Percentiles rank a stretch among this genome's conserved stretches.
phyloP scores from a whole-genome alignment of 2,888 invertebrate genomes.

The Mythimna loreyi region DNA sequence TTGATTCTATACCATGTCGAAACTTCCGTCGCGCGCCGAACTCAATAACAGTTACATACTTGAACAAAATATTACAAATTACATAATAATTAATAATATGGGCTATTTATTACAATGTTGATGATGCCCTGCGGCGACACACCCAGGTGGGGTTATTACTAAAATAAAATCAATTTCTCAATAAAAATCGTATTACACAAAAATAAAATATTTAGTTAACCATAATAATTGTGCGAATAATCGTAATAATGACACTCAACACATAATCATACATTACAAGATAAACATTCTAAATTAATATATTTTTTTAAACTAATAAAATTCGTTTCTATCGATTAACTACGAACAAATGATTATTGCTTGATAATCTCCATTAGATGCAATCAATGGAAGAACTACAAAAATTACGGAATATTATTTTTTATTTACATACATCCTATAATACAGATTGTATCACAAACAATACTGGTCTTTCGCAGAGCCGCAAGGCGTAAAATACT shows the following conservation, averaged over 20 bases:
- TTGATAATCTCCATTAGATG: slow-evolving; percentile 75
- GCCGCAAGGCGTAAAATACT: not conserved
- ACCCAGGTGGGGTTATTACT: slow-evolving; percentile 55
- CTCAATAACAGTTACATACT: slow-evolving; percentile 29
- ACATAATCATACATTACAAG: slow-evolving; percentile 71
- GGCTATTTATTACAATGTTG: slow-evolving; percentile 50
- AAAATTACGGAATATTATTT: slow-evolving; percentile 54
- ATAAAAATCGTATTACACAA: slow-evolving; percentile 59
- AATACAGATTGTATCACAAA: slow-evolving; percentile 30
- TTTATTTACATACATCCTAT: slow-evolving; percentile 60
- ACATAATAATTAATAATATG: slow-evolving; percentile 37
- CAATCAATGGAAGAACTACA: slow-evolving; percentile 79
- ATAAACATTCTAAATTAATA: slow-evolving; percentile 65
- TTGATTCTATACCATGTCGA: slow-evolving; percentile 53
- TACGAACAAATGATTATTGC: slow-evolving; percentile 84
- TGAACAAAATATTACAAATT: slow-evolving; percentile 47
- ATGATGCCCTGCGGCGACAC: slow-evolving; percentile 37
- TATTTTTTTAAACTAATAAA: slow-evolving; percentile 75
- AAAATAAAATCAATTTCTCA: slow-evolving; percentile 53
- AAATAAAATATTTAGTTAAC: slow-evolving; percentile 61
- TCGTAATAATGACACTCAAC: slow-evolving; percentile 69
- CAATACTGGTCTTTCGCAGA: not conserved
- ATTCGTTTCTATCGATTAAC: slow-evolving; percentile 73
- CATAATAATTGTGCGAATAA: slow-evolving; percentile 80
- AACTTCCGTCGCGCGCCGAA: slow-evolving; percentile 41